phyloP scores from a whole-genome alignment of 2,888 invertebrate species.

The Melanotus villosus region DNA sequence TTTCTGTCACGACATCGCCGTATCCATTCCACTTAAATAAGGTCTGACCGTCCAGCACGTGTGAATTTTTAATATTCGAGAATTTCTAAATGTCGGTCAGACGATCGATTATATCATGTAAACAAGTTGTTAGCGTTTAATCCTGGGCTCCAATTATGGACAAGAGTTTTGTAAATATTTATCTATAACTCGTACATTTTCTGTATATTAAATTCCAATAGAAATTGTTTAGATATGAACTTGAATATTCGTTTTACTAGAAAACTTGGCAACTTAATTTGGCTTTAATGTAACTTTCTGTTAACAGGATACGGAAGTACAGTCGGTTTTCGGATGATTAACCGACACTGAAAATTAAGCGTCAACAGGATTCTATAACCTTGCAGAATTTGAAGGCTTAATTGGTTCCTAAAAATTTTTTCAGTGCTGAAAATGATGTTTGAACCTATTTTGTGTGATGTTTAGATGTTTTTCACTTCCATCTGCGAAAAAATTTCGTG shows the following conservation, averaged over 20 bases:
- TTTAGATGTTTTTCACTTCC: no score
- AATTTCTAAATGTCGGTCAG: conserved; percentile 12
- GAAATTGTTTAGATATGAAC: neutral
- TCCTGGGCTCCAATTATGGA: conserved; percentile 15
- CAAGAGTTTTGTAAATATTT: conserved; percentile 24
- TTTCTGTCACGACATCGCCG: no score
- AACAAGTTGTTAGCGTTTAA: conserved; percentile 22
- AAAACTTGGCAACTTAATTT: neutral
- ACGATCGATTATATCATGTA: conserved; percentile 14
- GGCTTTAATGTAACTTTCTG: neutral
- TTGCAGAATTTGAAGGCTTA: no score
- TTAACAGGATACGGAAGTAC: no score
- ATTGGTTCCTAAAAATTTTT: no score
- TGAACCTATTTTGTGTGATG: no score
- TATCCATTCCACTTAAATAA: no score
- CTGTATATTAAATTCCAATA: conserved; percentile 10
- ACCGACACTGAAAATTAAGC: no score
- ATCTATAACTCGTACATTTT: neutral
- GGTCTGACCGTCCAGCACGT: neutral
- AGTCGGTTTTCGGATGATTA: no score
- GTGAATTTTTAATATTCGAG: conserved; percentile 18
- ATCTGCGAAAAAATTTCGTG: no score
- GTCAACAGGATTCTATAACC: no score
- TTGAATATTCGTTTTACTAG: neutral
- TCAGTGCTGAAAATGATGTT: no score